phyloP scores from a whole-genome alignment of 2,888 invertebrate species.

The Andrena haemorrhoa region DNA sequence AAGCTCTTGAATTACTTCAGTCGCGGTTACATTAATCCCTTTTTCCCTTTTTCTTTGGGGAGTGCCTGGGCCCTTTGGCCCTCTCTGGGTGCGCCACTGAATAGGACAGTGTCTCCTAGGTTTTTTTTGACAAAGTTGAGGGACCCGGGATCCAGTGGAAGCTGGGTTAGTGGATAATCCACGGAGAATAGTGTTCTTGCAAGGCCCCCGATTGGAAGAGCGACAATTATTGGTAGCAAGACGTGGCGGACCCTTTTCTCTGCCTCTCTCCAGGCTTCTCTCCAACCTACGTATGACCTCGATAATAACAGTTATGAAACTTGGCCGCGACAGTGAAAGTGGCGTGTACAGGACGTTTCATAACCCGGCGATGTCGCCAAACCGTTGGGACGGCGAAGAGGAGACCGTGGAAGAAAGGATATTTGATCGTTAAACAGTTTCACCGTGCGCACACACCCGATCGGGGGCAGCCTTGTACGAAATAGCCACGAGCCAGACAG shows the following conservation, averaged over 20 bases:
- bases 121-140: too few relatives aligned
- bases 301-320: constrained; percentile 85
- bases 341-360: constrained; percentile 81
- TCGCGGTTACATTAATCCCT: too few relatives aligned
- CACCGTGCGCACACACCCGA: constrained; percentile 16
- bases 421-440: constrained; percentile 55
- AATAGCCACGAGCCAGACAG: background rate
- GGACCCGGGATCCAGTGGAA: too few relatives aligned
- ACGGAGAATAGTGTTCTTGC: background rate
- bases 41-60: too few relatives aligned
- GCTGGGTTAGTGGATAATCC: too few relatives aligned
- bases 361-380: constrained; percentile 71
- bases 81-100: too few relatives aligned
- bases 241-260: constrained; percentile 71
- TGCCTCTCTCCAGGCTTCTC: constrained; percentile 61
- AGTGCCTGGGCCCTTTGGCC: too few relatives aligned
- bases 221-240: constrained; percentile 45
- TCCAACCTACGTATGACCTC: constrained; percentile 82
- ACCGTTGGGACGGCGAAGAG: constrained; percentile 27
- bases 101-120: too few relatives aligned
- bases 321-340: constrained; percentile 85
- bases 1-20: too few relatives aligned
- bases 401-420: constrained; percentile 30
- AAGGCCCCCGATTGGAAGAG: constrained; percentile 25
- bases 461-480: constrained; percentile 4